A percentile compares a stretch with the other conserved stretches of the same genome.
phyloP scores from a whole-genome alignment of 1,140 invertebrate genomes.

The Aphelenchoides besseyi region DNA sequence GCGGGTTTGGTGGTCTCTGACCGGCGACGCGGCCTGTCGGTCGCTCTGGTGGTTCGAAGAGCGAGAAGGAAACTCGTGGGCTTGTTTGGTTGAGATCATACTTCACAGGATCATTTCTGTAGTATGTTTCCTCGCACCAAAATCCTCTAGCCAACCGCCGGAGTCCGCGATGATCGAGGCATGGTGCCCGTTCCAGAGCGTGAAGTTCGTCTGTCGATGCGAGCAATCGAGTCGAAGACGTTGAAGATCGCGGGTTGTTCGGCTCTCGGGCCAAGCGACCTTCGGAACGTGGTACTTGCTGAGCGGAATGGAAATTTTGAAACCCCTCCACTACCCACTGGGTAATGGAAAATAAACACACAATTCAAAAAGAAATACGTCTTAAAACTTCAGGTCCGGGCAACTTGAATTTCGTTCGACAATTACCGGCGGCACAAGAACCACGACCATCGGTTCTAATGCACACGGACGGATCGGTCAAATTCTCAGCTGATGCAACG shows the following conservation, averaged over 20 bases:
- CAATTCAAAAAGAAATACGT: neutral
- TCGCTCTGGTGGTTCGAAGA: neutral
- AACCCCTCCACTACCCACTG: neutral
- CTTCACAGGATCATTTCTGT: constrained; percentile 45
- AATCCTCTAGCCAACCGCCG: constrained; percentile 12
- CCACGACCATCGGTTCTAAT: constrained; percentile 24
- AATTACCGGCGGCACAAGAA: constrained; percentile 24
- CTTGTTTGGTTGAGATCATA: constrained; percentile 31
- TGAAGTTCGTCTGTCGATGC: constrained; percentile 28
- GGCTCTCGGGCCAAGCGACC: constrained; percentile 5
- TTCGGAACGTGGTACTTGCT: constrained; percentile 21
- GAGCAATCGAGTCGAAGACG: too few species aligned
- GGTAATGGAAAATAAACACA: neutral
- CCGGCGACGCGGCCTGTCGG: too few species aligned
- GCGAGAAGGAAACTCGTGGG: neutral
- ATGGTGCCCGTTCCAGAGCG: constrained; percentile 30
- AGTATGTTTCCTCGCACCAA: constrained; percentile 26
- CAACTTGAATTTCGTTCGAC: constrained; percentile 25
- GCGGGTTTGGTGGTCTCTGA: too few species aligned
- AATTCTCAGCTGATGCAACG: neutral
- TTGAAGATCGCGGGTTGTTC: constrained; percentile 31
- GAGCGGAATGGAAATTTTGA: constrained; percentile 33
- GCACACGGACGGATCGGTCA: constrained; percentile 16
- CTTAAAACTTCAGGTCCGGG: constrained; percentile 23
- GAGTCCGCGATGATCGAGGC: constrained; percentile 39